Base-by-base conservation (phyloP, 37 sponge, comb jelly and placozoan genomes). In the Halichondria panicea region DNA sequence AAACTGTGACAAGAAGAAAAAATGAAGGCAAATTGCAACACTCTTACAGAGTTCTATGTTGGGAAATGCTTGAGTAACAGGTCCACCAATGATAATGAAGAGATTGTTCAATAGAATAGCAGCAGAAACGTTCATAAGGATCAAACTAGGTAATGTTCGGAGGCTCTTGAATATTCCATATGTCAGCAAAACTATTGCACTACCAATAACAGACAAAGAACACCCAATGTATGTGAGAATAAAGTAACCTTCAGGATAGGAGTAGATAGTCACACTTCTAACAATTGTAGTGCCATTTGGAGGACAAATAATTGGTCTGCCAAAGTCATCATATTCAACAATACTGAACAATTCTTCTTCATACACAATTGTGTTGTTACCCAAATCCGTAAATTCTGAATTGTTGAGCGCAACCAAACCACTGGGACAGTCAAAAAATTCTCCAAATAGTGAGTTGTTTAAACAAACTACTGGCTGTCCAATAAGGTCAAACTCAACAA, bases 111-210 rank as follows among this genome's bases (percentile, higher is more conserved):
- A n/a, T 3, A 88, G 52, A 39, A 83, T 67, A 1, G 73, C 65
- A 15, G 45, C 37, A 37, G 52, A 54, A 15, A 88, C 41, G 43
- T 88, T 88, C 79, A 82, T 77, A 3, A 88, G 30, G 0, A 82
- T 52, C 25, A 65, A 71, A 15, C 79, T 43, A 7, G 76, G 75
- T 30, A 83, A 58, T 18, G 83, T 78, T 4, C 80, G 72, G 27
- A 84, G 63, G 34, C 84, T 87, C 31, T 57, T 75, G 63, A 89
- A 83, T 11, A 83, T 25, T 32, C 63, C n/a, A 37, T 83, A 89
- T 0, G 86, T 89, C 30, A 89, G 18, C 0, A 89, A 43, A 15
- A 89, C 22, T 15, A 84, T 0, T 25, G 27, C 33, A 60, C 60
- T 43, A 13, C 76, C 86, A 40, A 83, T 55, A 52, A 89, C 43